Evolutionary conservation across 2,888 invertebrate species (phyloP).

Genomic region (Drosophila affinis): DNA sequence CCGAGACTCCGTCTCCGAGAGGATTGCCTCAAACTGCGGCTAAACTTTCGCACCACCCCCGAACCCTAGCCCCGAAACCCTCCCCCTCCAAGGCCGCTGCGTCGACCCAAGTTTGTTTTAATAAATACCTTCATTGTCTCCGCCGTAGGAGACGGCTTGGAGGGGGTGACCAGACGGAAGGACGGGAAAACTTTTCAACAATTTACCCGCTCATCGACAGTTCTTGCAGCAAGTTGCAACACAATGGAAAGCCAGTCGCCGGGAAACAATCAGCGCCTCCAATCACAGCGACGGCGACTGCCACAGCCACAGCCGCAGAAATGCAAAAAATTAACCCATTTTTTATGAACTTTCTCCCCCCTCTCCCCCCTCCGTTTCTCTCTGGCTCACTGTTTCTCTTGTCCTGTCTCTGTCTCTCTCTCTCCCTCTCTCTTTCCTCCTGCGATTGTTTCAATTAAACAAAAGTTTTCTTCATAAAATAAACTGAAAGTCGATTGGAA

Average conservation of each 20-base stretch:
- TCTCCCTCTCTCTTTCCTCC: background rate
- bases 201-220: slow-evolving; percentile 69
- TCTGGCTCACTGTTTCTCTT: too few relatives aligned
- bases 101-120: slow-evolving; percentile 72
- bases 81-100: slow-evolving; percentile 38
- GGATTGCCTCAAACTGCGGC: slow-evolving; percentile 1
- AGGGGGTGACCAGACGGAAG: slow-evolving; percentile 35
- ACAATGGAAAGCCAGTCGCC: slow-evolving; percentile 65
- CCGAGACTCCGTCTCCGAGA: slow-evolving; percentile 14
- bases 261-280: slow-evolving; percentile 70
- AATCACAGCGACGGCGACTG: slow-evolving; percentile 13
- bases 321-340: slow-evolving; percentile 61
- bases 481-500: background rate
- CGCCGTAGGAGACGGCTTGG: slow-evolving; percentile 11
- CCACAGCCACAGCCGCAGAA: slow-evolving; percentile 31
- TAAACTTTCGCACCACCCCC: slow-evolving; percentile 21
- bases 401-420: background rate
- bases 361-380: too few relatives aligned
- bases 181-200: slow-evolving; percentile 61
- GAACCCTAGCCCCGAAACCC: too few relatives aligned
- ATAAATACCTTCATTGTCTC: slow-evolving; percentile 79
- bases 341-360: slow-evolving; percentile 36
- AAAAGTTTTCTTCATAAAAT: slow-evolving; percentile 43
- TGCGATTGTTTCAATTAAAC: slow-evolving; percentile 50
- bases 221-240: slow-evolving; percentile 42